Percentiles rank a stretch among this genome's conserved stretches.
These are phyloP conservation scores for Eueremaeus valkanovi DNA, from an alignment of 2,888 invertebrate genomes.

Conservation along the genomic window DNA sequence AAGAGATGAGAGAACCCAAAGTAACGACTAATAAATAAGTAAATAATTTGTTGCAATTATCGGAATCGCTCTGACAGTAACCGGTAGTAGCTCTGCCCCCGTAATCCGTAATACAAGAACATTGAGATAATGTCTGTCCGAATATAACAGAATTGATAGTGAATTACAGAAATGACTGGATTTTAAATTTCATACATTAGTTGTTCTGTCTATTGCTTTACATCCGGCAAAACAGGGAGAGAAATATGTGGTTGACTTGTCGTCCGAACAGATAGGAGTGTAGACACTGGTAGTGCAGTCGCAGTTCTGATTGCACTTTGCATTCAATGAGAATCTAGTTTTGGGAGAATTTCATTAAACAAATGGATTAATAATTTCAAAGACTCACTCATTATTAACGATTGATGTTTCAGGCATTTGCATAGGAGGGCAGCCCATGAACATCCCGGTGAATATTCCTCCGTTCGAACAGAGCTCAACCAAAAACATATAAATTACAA, in stretches of 20 bases:
- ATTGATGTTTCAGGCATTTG: not conserved
- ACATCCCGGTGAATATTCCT: constrained; percentile 45
- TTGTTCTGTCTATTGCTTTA: not conserved
- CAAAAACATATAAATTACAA: constrained; percentile 51
- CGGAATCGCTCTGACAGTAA: constrained; percentile 59
- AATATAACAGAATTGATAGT: not conserved
- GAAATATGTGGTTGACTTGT: constrained; percentile 31
- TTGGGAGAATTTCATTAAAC: not conserved
- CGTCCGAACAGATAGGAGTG: constrained; percentile 33
- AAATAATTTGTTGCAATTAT: constrained; percentile 51
- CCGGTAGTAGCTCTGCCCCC: constrained; percentile 50
- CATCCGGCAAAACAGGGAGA: constrained; percentile 41
- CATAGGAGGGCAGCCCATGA: constrained; percentile 48
- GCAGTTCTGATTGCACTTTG: constrained; percentile 36
- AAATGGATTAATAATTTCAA: not conserved
- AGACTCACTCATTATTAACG: not conserved
- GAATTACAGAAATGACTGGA: not conserved
- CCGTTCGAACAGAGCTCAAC: constrained; percentile 47
- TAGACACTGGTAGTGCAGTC: constrained; percentile 30
- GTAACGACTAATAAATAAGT: constrained; percentile 43
- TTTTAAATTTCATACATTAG: not conserved
- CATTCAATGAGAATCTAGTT: constrained; percentile 7
- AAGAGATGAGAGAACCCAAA: constrained; percentile 43
- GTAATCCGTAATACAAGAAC: constrained; percentile 23
- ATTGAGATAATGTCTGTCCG: constrained; percentile 42